phyloP scores from a whole-genome alignment of 37 sponge, comb jelly and placozoan genomes.

The Oopsacas minuta region DNA sequence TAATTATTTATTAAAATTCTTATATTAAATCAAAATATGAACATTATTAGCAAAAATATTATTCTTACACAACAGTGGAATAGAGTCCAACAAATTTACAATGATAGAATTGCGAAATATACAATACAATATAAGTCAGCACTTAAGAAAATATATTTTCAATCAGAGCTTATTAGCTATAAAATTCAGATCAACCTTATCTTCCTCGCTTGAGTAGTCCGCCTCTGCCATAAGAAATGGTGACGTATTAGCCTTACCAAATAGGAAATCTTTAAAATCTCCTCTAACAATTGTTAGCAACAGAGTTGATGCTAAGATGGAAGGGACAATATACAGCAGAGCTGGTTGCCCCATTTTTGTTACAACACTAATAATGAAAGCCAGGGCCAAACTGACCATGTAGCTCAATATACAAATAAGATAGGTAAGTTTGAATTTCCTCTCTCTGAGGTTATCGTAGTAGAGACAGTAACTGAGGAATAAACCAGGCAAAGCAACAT shows the following conservation, averaged over 20 bases:
- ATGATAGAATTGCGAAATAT: neutral
- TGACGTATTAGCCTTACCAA: neutral
- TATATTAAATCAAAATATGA: too few relatives aligned
- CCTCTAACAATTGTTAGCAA: neutral
- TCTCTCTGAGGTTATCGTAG: neutral
- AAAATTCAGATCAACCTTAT: neutral
- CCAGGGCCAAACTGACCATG: neutral
- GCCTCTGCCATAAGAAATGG: neutral
- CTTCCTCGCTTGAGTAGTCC: neutral
- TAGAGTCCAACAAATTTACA: neutral
- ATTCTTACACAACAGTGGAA: too few relatives aligned
- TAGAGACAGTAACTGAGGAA: conserved; percentile 17
- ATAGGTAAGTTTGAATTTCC: neutral
- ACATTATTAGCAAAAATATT: too few relatives aligned
- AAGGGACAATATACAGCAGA: neutral
- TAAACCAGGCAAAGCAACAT: conserved; percentile 49
- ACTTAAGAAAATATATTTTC: too few relatives aligned
- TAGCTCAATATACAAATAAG: neutral
- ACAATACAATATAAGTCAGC: neutral
- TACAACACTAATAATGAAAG: neutral
- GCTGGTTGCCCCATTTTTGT: neutral
- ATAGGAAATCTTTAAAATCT: neutral
- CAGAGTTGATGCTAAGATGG: neutral
- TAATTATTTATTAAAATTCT: neutral
- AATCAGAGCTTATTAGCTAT: too few relatives aligned